These are phyloP conservation scores for Miltochrista miniata DNA, from an alignment of 2,888 invertebrate genomes.

Conservation along the genomic window DNA sequence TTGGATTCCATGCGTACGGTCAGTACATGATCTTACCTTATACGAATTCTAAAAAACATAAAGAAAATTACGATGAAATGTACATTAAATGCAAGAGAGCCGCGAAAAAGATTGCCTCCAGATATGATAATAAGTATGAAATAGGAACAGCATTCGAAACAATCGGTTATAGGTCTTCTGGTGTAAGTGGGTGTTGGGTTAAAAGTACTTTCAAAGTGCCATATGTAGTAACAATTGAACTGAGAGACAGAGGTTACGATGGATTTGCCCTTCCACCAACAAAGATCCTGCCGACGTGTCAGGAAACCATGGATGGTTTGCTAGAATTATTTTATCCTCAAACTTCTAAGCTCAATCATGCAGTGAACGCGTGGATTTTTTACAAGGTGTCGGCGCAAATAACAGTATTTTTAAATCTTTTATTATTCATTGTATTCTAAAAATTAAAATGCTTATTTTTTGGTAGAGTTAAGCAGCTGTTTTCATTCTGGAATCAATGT, in stretches of 20 bases:
- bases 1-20: slow-evolving; percentile 86
- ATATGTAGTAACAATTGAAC: slow-evolving; percentile 87
- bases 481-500: no score
- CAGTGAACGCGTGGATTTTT: no score
- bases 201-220: slow-evolving; percentile 85
- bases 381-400: neutral
- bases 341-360: no score
- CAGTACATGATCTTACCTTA: slow-evolving; percentile 85
- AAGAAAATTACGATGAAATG: slow-evolving; percentile 65
- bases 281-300: slow-evolving; percentile 85
- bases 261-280: slow-evolving; percentile 87
- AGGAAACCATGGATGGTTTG: slow-evolving; percentile 84
- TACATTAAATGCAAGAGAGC: slow-evolving; percentile 48
- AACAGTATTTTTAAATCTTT: slow-evolving; percentile 3
- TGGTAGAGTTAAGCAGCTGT: neutral
- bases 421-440: slow-evolving; percentile 49
- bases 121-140: slow-evolving; percentile 46
- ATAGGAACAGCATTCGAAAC: slow-evolving; percentile 65
- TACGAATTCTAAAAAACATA: slow-evolving; percentile 57
- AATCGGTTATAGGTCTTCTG: slow-evolving; percentile 80
- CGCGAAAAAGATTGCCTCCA: slow-evolving; percentile 27
- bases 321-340: slow-evolving; percentile 43
- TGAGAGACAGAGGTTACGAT: slow-evolving; percentile 83
- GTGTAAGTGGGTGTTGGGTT: slow-evolving; percentile 89
- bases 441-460: slow-evolving; percentile 12